Conservation (phyloP, 2,113 vertebrate species). For the Paedocypris sp. region DNA sequence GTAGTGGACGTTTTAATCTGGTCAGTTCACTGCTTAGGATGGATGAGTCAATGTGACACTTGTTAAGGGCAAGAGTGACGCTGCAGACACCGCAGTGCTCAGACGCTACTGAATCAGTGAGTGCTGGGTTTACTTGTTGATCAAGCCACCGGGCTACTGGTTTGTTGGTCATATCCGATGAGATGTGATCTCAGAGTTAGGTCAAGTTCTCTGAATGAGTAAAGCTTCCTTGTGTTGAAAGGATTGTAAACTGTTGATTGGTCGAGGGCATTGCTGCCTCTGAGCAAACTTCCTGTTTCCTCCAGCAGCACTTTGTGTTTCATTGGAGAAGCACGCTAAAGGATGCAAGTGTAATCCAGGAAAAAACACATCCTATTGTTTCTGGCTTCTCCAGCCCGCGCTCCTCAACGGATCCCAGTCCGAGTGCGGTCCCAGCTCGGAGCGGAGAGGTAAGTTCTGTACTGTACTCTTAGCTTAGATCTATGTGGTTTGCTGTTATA, state of each 20-base stretch:
- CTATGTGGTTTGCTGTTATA: too few species aligned
- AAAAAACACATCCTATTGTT: conserved; percentile 63
- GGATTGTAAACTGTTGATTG: conserved; percentile 36
- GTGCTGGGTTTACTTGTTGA: too few species aligned
- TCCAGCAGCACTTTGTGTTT: conserved; percentile 38
- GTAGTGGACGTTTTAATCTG: conserved; percentile 36
- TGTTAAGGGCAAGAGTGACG: conserved; percentile 15
- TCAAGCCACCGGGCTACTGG: too few species aligned
- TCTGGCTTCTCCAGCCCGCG: conserved; percentile 41
- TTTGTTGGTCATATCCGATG: not conserved
- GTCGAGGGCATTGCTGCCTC: conserved; percentile 40
- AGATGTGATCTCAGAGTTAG: not conserved
- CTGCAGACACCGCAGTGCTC: not conserved
- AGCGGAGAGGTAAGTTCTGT: conserved; percentile 6
- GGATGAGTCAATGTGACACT: conserved; percentile 45
- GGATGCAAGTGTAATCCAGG: conserved; percentile 62
- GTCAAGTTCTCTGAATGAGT: conserved; percentile 16
- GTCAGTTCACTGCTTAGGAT: conserved; percentile 4
- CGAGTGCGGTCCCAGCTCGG: not conserved
- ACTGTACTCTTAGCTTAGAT: too few species aligned
- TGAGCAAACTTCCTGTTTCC: conserved; percentile 58
- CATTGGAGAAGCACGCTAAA: conserved; percentile 45
- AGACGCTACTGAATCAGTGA: too few species aligned
- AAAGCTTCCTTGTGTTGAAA: conserved; percentile 2
- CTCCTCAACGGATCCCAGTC: not conserved